phyloP scores from a whole-genome alignment of 2,888 invertebrate species.

The Tigriopus californicus region DNA sequence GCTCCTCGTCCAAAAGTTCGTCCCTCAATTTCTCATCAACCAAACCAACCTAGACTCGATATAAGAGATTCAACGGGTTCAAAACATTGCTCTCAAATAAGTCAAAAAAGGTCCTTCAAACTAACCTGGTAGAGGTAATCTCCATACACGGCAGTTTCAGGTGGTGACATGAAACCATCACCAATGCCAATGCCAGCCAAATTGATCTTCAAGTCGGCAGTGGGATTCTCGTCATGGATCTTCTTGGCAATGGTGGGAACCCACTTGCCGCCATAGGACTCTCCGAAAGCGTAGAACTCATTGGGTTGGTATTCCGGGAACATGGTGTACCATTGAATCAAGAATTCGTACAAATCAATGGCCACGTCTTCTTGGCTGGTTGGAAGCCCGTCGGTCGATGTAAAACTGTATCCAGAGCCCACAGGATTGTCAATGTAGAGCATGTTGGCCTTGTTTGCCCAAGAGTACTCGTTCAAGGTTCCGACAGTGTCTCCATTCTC shows the following conservation, averaged over 20 bases:
- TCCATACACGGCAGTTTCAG: slow-evolving; percentile 23
- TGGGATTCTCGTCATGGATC: slow-evolving; percentile 18
- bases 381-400: slow-evolving; percentile 27
- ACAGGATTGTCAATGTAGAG: slow-evolving; percentile 31
- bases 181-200: slow-evolving; percentile 21
- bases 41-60: not conserved
- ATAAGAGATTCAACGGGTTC: not conserved
- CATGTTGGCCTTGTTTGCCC: slow-evolving; percentile 27
- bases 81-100: not conserved
- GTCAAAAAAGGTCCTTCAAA: too few relatives aligned
- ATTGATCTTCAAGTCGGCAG: slow-evolving; percentile 17
- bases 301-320: slow-evolving; percentile 24
- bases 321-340: slow-evolving; percentile 27
- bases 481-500: slow-evolving; percentile 26
- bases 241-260: slow-evolving; percentile 26
- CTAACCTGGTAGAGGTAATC: slow-evolving; percentile 25
- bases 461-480: slow-evolving; percentile 23
- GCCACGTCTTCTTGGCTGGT: slow-evolving; percentile 27
- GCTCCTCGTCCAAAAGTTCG: not conserved
- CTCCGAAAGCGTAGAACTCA: slow-evolving; percentile 25
- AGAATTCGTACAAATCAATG: slow-evolving; percentile 25
- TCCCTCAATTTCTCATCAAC: not conserved
- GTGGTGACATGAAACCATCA: slow-evolving; percentile 21
- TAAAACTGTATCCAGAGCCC: slow-evolving; percentile 28
- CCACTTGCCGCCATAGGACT: slow-evolving; percentile 26